Base-by-base conservation (phyloP, 2,888 invertebrate species). In the Oscheius sp. region DNA sequence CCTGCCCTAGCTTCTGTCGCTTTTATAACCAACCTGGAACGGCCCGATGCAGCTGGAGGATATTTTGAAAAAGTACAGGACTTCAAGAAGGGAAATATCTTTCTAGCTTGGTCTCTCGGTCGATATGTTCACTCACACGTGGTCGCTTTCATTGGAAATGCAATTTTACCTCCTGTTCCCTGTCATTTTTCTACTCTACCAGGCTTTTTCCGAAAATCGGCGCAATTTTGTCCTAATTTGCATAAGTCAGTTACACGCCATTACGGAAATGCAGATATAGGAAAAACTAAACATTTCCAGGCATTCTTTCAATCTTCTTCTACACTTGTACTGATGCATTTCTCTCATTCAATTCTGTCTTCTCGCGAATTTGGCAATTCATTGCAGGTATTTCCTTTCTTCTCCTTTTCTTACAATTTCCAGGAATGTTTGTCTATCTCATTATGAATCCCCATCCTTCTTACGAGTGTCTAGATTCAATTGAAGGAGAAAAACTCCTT, bases 51-150 rank as follows among this genome's bases (percentile, higher is more conserved):
- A 23, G 16, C 45, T 9, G 45, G 16, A 46, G 46, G 46, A 0
- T 63, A 63, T 23, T 41, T 41, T 45, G 63, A 63, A 23, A 43
- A 43, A 45, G 63, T 35, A 16, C 12, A 63, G 41, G n/a, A 6
- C 5, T 9, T 23, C 21, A 21, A 63, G 43, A 18, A 12, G 16
- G 12, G 12, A 41, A 61, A 2, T 9, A 5, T n/a, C 1, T 5
- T 63, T 63, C 21, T 45, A 63, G 63, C 45, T 63, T 2, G 63
- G 63, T 6, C 13, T 46, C 18, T 41, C 43, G 5, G 46, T 46
- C 21, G 63, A 63, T 18, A 43, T 45, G 23, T 63, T 63, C 46
- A 63, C 63, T 23, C 63, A 63, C 45, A 63, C 63, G 18, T 63
- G 63, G 63, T 63, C 63, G 2, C 45, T 63, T 1, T 41, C 63